A percentile compares a stretch with the other conserved stretches of the same genome.
Conservation (phyloP, 1,140 invertebrate species). For the Homalodisca vitripennis region DNA sequence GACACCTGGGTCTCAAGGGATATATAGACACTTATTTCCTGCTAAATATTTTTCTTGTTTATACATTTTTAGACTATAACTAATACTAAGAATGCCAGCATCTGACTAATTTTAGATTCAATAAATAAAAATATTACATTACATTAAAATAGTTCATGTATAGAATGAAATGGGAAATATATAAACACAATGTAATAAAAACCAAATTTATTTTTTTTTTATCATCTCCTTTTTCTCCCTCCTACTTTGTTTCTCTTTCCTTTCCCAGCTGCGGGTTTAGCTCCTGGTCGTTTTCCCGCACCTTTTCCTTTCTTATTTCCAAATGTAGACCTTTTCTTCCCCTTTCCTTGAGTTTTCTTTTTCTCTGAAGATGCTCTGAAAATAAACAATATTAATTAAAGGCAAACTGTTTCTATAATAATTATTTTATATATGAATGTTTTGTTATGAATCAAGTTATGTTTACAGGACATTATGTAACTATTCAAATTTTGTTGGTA, state of each 20-base stretch:
- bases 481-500: too few species aligned
- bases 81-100: too few species aligned
- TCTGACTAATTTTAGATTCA: neutral
- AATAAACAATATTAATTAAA: slow-evolving; percentile 11
- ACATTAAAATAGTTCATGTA: neutral
- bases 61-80: too few species aligned
- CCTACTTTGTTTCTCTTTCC: slow-evolving; percentile 29
- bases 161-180: neutral
- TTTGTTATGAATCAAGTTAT: too few species aligned
- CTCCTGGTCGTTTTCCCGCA: slow-evolving; percentile 49
- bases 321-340: slow-evolving; percentile 34
- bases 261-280: slow-evolving; percentile 40
- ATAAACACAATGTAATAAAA: neutral
- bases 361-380: slow-evolving; percentile 50
- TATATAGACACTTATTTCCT: too few species aligned
- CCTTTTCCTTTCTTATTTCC: slow-evolving; percentile 24
- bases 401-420: neutral
- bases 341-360: slow-evolving; percentile 48
- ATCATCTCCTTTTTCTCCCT: slow-evolving; percentile 47
- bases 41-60: too few species aligned
- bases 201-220: slow-evolving; percentile 11
- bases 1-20: too few species aligned
- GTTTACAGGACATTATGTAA: too few species aligned
- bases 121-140: neutral
- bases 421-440: too few species aligned